Evolutionary conservation across 2,888 invertebrate genomes (phyloP).

Genomic region (Desoria tigrina): DNA sequence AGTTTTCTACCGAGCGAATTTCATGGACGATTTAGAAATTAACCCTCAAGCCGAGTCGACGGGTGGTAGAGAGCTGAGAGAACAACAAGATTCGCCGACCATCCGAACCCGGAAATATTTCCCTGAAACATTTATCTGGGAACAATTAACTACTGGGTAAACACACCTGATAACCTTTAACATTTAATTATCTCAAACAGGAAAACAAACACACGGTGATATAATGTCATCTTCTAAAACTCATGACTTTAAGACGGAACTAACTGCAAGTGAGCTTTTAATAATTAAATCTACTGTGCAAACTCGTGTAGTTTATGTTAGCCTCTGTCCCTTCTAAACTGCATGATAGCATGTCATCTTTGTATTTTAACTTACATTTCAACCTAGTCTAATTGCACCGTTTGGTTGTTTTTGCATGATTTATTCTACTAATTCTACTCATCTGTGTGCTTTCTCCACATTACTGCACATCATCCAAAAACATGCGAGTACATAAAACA

Average conservation of each 20-base stretch:
- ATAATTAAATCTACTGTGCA: slow-evolving; percentile 4
- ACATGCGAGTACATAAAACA: not conserved
- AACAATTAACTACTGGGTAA: slow-evolving; percentile 65
- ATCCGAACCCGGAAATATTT: slow-evolving; percentile 65
- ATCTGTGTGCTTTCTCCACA: too few relatives aligned
- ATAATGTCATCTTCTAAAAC: slow-evolving; percentile 19
- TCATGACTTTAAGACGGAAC: slow-evolving; percentile 19
- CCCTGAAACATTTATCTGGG: slow-evolving; percentile 74
- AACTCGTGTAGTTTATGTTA: too few relatives aligned
- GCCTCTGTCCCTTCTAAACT: too few relatives aligned
- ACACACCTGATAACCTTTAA: slow-evolving; percentile 18
- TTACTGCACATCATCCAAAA: too few relatives aligned
- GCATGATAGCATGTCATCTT: too few relatives aligned
- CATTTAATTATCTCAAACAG: too few relatives aligned
- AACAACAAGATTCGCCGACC: slow-evolving; percentile 23
- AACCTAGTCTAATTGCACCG: too few relatives aligned
- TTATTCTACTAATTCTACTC: too few relatives aligned
- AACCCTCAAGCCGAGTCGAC: slow-evolving; percentile 52
- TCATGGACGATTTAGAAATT: slow-evolving; percentile 55
- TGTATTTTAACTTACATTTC: too few relatives aligned
- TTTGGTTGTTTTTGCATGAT: too few relatives aligned
- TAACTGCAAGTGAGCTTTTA: slow-evolving; percentile 7
- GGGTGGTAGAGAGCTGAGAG: slow-evolving; percentile 5
- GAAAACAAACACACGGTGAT: too few relatives aligned
- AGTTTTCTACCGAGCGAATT: slow-evolving; percentile 62